Evolutionary conservation across 2,797 vertebrate genomes (phyloP), one percentile per base, ranked within the genome.

Genomic region (Orientallactaga sibirica): DNA sequence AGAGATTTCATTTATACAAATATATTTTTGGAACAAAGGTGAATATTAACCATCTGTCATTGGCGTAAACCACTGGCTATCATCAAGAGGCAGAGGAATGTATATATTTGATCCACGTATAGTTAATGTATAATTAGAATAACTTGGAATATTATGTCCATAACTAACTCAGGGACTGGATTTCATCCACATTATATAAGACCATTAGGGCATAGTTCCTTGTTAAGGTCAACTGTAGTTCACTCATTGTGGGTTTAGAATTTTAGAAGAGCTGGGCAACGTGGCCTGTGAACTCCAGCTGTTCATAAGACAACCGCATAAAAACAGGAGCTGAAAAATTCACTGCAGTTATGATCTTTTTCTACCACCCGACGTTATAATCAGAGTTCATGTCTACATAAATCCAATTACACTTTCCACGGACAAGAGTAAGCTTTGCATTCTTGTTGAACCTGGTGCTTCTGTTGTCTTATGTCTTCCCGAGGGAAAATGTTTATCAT

Each of bases 21-120:
- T 87, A 90, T 89, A 85, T 95, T 92, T 93, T 52, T 52, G 80
- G 74, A 95, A 95, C 84, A 96, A 95, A 96, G 80, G 84, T 88
- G 84, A 93, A 76, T 92, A 88, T 92, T 94, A 92, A 87, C 73
- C 70, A 22, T 93, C 71, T 73, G 24, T 52, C 83, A 43, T 85
- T 92, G 77, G 75, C 29, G 33, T 92, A 94, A 93, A 89, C 90
- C 76, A 71, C 55, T 93, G 88, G 68, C 58, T 27, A 86, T 62
- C 86, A 92, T 84, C 33, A 94, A 94, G 87, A 95, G 55, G 19
- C 22, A 74, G 73, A 52, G 41, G 25, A 83, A 78, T 11, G 90
- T 61, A 76, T 37, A 77, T 43, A 77, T 89, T 85, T 92, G 88
- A 48, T 92, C 90, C 85, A 82, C 75, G 68, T 75, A 64, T 48